Base-by-base conservation (phyloP, 2,797 vertebrate genomes). In the Anabas testudineus region DNA sequence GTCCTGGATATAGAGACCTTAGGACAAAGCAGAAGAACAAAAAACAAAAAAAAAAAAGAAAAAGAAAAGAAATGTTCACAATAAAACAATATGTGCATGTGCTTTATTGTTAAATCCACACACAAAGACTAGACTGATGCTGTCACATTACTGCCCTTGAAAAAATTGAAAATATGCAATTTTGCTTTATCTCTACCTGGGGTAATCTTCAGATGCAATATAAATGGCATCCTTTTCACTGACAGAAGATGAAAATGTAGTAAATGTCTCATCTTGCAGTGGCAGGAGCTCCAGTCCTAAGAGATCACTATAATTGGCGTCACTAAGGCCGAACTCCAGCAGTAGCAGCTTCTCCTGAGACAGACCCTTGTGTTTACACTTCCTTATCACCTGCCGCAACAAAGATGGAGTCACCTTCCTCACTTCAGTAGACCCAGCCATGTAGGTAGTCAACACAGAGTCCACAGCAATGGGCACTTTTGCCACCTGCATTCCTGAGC, bases 281-380 rank as follows among this genome's bases (percentile, higher is more conserved):
- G 98, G 97, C 37, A 99, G 93, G 66, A 99, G 94, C 80, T 99
- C 97, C 64, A 99, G 89, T 51, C 98, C 97, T 48, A 99, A 96
- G 68, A 99, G 95, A 52, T 99, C 98, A 62, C 93, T 94, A 88
- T 97, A 99, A 83, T 94, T 95, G 49, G 74, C 89, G 68, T 99
- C 98, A 16, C 95, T 94, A 21, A 99, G 96, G 21, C 92, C 94
- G 46, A 97, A 99, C 76, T 99, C 96, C 64, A 99, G 87, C 52
- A 99, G 93, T 73, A 94, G 87, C 53, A 97, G 94, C 82, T 96
- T 97, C 74, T 98, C 96, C 43, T 90, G 85, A n/a, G 92, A 67
- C 43, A 94, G 28, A 22, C 95, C 96, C 84, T 78, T 92, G 74
- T 95, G 97, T 45, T 91, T 94, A 71, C 52, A 83, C 93, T 97